phyloP scores from a whole-genome alignment of 2,797 vertebrate genomes.

The Neolamprologus multifasciatus region DNA sequence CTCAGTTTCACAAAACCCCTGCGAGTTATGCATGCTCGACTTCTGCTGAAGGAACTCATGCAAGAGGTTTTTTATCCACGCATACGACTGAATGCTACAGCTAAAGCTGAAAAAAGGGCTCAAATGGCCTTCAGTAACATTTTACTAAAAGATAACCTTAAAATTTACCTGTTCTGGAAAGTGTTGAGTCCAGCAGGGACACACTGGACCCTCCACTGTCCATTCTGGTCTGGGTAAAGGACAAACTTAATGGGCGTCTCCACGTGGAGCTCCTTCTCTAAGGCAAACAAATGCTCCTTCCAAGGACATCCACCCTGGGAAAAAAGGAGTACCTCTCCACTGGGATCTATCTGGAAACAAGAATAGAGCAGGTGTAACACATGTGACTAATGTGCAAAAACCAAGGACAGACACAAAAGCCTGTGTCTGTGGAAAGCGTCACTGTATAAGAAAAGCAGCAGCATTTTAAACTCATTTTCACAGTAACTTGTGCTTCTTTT shows the following conservation, averaged over 20 bases:
- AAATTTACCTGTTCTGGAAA: constrained; percentile 86
- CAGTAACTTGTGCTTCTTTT: not conserved
- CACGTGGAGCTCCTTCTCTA: constrained; percentile 81
- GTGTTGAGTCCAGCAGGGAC: constrained; percentile 82
- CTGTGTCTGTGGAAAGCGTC: not conserved
- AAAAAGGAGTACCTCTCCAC: constrained; percentile 83
- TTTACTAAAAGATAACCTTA: not conserved
- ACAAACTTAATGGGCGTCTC: constrained; percentile 78
- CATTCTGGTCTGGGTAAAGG: constrained; percentile 81
- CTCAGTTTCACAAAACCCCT: not conserved
- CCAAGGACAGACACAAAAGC: not conserved
- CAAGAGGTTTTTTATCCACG: not conserved
- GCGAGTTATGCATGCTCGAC: not conserved
- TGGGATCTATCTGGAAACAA: constrained; percentile 79
- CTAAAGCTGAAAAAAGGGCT: not conserved
- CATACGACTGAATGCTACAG: not conserved
- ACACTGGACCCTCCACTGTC: constrained; percentile 91
- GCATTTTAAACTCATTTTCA: not conserved
- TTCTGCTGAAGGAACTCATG: not conserved
- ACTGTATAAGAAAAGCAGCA: not conserved
- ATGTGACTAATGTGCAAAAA: not conserved
- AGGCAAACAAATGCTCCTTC: constrained; percentile 88
- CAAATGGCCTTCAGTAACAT: not conserved
- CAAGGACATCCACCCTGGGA: constrained; percentile 86
- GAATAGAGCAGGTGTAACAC: not conserved